phyloP scores from a whole-genome alignment of 2,888 invertebrate species.

The Keiferia lycopersicella region DNA sequence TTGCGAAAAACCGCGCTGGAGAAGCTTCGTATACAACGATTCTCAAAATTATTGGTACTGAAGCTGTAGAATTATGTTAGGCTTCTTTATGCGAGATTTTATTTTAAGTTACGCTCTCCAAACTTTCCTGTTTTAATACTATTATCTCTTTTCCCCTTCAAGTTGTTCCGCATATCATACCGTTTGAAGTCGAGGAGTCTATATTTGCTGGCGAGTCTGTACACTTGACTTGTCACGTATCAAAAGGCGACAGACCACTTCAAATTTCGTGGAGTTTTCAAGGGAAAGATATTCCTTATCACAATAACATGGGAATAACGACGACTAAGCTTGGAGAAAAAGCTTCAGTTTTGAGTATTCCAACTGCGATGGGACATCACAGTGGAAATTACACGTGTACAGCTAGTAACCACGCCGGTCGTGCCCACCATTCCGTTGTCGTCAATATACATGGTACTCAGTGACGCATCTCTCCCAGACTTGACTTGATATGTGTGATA shows the following conservation, averaged over 20 bases:
- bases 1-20: slow-evolving; percentile 79
- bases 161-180: slow-evolving; percentile 84
- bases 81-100: slow-evolving; percentile 15
- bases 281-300: slow-evolving; percentile 81
- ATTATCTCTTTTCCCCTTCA: slow-evolving; percentile 44
- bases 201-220: slow-evolving; percentile 85
- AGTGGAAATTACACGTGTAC: slow-evolving; percentile 84
- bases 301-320: slow-evolving; percentile 76
- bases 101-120: slow-evolving; percentile 29
- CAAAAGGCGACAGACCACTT: slow-evolving; percentile 87
- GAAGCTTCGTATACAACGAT: slow-evolving; percentile 71
- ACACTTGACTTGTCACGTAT: slow-evolving; percentile 84
- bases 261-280: slow-evolving; percentile 87
- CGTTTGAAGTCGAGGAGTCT: slow-evolving; percentile 85
- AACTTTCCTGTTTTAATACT: slow-evolving; percentile 31
- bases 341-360: slow-evolving; percentile 81
- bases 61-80: slow-evolving; percentile 27
- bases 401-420: slow-evolving; percentile 82
- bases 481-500: slow-evolving; percentile 39
- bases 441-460: slow-evolving; percentile 82
- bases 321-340: slow-evolving; percentile 79
- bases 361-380: slow-evolving; percentile 81
- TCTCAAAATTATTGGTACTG: slow-evolving; percentile 78
- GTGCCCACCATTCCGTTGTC: slow-evolving; percentile 77
- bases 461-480: slow-evolving; percentile 42